Percentiles rank a stretch among this genome's conserved stretches.
Conservation (phyloP, 23 tunicate genomes). For the Styela clava region DNA sequence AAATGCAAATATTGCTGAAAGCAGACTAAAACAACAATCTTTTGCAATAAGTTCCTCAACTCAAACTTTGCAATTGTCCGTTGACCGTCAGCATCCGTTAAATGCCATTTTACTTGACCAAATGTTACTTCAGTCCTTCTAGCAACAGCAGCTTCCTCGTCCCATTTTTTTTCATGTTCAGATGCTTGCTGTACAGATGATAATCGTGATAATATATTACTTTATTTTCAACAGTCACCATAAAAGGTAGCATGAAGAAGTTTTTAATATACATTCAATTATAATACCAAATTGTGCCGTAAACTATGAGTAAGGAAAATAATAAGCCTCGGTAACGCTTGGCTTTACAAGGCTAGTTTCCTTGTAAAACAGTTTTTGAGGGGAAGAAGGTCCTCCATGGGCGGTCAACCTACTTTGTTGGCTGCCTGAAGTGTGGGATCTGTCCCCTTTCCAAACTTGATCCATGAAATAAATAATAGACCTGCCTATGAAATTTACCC, state of each 20-base stretch:
- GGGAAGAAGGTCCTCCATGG: constrained; percentile 75
- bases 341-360: constrained; percentile 65
- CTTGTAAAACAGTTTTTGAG: constrained; percentile 66
- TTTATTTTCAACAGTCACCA: neutral
- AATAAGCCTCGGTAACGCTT: constrained; percentile 90
- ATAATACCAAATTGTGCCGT: constrained; percentile 59
- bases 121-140: constrained; percentile 86
- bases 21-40: too few relatives aligned
- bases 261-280: neutral
- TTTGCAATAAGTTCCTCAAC: constrained; percentile 80
- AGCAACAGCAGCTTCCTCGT: constrained; percentile 78
- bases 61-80: constrained; percentile 90
- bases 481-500: constrained; percentile 54
- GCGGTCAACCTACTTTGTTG: constrained; percentile 69
- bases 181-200: constrained; percentile 40
- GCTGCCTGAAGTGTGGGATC: constrained; percentile 55
- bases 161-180: constrained; percentile 29
- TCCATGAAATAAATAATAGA: too few relatives aligned
- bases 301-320: constrained; percentile 99
- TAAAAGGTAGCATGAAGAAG: neutral
- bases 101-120: constrained; percentile 80
- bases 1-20: too few relatives aligned
- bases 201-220: constrained; percentile 5
- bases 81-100: constrained; percentile 91
- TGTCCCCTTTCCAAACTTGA: constrained; percentile 49